These are phyloP conservation scores for Rutpela maculata DNA, from an alignment of 2,888 invertebrate species.

Conservation along the genomic window DNA sequence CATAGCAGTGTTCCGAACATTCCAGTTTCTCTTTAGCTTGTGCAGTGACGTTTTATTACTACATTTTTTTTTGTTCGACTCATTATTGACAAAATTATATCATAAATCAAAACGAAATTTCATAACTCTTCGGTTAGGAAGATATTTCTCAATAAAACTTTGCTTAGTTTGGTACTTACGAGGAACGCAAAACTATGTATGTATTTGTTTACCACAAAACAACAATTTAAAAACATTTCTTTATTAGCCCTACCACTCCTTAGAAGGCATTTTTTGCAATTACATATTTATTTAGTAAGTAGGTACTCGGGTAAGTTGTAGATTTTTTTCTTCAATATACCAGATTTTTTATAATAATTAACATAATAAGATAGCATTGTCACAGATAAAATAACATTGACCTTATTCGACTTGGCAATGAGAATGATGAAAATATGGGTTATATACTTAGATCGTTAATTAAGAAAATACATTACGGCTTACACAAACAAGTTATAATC, in stretches of 20 bases:
- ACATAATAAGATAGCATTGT: conserved; percentile 27
- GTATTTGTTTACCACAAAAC: neutral
- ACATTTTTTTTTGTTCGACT: neutral
- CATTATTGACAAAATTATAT: conserved; percentile 1
- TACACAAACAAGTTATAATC: neutral
- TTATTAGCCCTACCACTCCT: too few relatives aligned
- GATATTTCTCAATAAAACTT: neutral
- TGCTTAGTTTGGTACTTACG: neutral
- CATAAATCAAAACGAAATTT: neutral
- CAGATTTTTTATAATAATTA: neutral
- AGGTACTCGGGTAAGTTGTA: too few relatives aligned
- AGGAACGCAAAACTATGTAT: neutral
- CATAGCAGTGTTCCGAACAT: neutral
- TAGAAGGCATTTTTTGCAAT: too few relatives aligned
- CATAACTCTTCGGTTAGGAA: neutral
- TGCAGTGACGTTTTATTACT: neutral
- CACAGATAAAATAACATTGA: conserved; percentile 18
- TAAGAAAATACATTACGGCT: conserved; percentile 27
- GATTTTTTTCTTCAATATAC: neutral
- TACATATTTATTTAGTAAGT: too few relatives aligned
- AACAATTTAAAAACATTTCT: too few relatives aligned
- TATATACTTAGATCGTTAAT: conserved; percentile 34
- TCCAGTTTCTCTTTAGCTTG: neutral
- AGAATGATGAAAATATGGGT: conserved; percentile 19
- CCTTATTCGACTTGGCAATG: conserved; percentile 36